Percentiles rank a stretch among this genome's conserved stretches.
These are phyloP conservation scores for Cosmia trapezina DNA, from an alignment of 2,888 invertebrate species.

Conservation along the genomic window DNA sequence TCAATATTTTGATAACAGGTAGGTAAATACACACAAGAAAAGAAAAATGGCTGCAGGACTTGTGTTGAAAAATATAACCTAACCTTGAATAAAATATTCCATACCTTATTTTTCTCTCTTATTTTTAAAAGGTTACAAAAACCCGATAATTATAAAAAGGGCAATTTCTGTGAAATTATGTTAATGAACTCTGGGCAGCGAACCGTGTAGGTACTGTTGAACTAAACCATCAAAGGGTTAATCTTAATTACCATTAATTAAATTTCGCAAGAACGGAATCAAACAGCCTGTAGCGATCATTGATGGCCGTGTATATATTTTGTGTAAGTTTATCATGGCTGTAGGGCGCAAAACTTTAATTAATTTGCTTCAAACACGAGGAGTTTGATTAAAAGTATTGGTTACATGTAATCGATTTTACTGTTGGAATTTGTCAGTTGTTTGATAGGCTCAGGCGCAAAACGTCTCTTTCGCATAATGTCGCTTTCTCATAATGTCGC, in stretches of 20 bases:
- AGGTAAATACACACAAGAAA: background rate
- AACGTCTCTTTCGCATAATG: no score
- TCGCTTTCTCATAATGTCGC: no score
- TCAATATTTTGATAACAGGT: background rate
- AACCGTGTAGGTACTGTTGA: conserved; percentile 25
- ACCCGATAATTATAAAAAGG: background rate
- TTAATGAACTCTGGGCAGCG: conserved; percentile 35
- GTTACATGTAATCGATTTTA: background rate
- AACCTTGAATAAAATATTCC: background rate
- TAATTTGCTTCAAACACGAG: conserved; percentile 2
- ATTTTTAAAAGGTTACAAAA: background rate
- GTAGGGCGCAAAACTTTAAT: conserved; percentile 2
- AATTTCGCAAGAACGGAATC: conserved; percentile 44
- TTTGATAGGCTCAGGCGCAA: no score
- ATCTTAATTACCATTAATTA: conserved; percentile 60
- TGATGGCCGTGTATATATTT: conserved; percentile 36
- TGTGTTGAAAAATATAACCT: background rate
- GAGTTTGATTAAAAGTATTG: conserved; percentile 3
- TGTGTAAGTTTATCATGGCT: conserved; percentile 6
- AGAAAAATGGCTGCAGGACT: background rate
- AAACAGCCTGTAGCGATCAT: conserved; percentile 45
- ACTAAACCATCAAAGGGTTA: conserved; percentile 52
- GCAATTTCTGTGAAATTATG: conserved; percentile 33
- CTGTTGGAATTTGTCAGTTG: background rate
- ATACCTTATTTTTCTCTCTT: background rate